Evolutionary conservation across 2,888 invertebrate genomes (phyloP).

Genomic region (Trissolcus japonicus): DNA sequence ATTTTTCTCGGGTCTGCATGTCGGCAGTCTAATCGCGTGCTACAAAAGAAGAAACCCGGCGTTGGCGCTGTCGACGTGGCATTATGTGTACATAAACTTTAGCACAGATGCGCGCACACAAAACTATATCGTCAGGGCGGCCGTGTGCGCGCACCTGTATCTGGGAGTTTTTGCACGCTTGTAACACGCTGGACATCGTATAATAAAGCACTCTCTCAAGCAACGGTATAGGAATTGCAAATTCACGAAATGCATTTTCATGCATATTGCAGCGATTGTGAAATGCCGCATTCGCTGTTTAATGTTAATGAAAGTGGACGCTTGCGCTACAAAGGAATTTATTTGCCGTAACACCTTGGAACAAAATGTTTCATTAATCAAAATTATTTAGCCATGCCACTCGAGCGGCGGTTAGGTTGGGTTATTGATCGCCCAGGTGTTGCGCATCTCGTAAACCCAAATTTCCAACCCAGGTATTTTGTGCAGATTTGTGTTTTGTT

Average conservation of each 20-base stretch:
- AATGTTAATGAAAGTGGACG: constrained; percentile 42
- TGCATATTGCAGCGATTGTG: constrained; percentile 45
- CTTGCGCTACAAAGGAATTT: constrained; percentile 35
- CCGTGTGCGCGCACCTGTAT: neutral
- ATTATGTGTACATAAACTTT: too few relatives aligned
- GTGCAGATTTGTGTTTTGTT: too few relatives aligned
- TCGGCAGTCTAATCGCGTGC: constrained; percentile 36
- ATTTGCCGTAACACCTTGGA: constrained; percentile 30
- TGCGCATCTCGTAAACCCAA: too few relatives aligned
- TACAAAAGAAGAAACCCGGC: constrained; percentile 35
- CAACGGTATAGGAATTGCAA: constrained; percentile 36
- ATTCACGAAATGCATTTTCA: constrained; percentile 41
- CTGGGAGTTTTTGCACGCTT: constrained; percentile 7
- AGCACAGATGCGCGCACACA: too few relatives aligned
- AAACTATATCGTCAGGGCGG: too few relatives aligned
- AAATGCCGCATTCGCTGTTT: constrained; percentile 36
- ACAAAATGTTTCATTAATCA: constrained; percentile 42
- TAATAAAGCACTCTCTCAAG: constrained; percentile 14
- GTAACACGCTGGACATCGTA: constrained; percentile 22
- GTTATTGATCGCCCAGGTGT: constrained; percentile 3
- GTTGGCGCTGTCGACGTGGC: constrained; percentile 15
- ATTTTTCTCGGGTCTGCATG: constrained; percentile 16
- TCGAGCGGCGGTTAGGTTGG: neutral
- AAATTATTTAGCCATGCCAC: constrained; percentile 21
- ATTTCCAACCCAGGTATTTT: too few relatives aligned